Percentiles rank a stretch among this genome's conserved stretches.
Conservation (phyloP, 2,113 vertebrate species). For the Taurulus bubalis region DNA sequence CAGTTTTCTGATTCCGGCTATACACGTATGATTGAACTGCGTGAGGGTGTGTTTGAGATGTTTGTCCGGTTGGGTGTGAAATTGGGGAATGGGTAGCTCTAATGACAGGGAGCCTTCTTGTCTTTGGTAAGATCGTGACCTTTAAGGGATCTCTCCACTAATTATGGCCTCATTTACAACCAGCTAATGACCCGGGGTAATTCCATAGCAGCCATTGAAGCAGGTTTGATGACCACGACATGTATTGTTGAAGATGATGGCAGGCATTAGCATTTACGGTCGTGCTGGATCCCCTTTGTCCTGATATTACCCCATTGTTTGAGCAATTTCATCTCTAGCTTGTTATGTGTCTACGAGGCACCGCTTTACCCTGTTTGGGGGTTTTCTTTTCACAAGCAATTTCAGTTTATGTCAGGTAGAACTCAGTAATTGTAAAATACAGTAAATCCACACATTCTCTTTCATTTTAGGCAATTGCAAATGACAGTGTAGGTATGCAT, state of each 20-base stretch:
- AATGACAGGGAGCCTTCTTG: conserved; percentile 55
- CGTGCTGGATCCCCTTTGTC: conserved; percentile 30
- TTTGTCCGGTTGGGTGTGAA: conserved; percentile 20
- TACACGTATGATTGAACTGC: neutral
- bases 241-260: conserved; percentile 54
- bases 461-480: conserved; percentile 55
- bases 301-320: conserved; percentile 18
- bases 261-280: conserved; percentile 48
- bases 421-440: conserved; percentile 26
- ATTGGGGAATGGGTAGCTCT: conserved; percentile 52
- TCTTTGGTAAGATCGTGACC: conserved; percentile 39
- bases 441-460: conserved; percentile 32
- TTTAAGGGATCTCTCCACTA: conserved; percentile 56
- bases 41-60: neutral
- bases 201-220: conserved; percentile 29
- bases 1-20: neutral
- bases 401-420: conserved; percentile 5
- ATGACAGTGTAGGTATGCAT: conserved; percentile 46
- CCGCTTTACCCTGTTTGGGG: neutral
- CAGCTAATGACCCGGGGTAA: conserved; percentile 20
- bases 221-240: conserved; percentile 16
- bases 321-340: conserved; percentile 4
- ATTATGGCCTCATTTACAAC: conserved; percentile 61
- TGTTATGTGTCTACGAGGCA: neutral
- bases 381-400: conserved; percentile 4